Conservation (phyloP, 2,113 vertebrate genomes). For the Sander lucioperca region DNA sequence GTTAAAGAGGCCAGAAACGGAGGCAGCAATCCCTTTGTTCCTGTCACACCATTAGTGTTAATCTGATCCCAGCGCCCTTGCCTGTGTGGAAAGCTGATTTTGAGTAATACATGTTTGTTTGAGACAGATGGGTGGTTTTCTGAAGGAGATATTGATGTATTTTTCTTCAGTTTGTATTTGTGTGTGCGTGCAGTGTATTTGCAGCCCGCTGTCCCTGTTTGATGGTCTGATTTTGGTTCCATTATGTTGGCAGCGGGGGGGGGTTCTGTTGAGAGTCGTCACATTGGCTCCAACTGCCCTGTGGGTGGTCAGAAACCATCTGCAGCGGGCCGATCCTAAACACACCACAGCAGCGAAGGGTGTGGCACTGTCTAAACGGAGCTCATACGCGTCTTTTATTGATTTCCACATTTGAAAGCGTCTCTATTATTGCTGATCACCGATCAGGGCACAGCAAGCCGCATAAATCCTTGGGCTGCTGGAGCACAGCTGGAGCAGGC, state of each 20-base stretch:
- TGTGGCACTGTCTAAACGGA: constrained; percentile 50
- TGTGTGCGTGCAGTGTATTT: constrained; percentile 60
- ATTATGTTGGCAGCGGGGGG: constrained; percentile 70
- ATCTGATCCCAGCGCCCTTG: constrained; percentile 47
- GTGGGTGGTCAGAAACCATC: constrained; percentile 70
- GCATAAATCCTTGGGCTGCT: constrained; percentile 31
- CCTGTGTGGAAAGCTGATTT: constrained; percentile 61
- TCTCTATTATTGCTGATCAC: constrained; percentile 74
- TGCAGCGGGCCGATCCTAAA: constrained; percentile 56
- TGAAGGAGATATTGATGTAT: constrained; percentile 66
- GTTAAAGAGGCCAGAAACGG: constrained; percentile 51
- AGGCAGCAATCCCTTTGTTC: constrained; percentile 62
- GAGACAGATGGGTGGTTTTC: constrained; percentile 59
- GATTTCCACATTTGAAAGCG: constrained; percentile 74
- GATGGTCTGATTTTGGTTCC: constrained; percentile 77
- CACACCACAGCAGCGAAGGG: constrained; percentile 51
- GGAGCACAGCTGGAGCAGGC: constrained; percentile 58
- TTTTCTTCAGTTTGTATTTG: constrained; percentile 57
- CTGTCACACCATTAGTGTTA: constrained; percentile 61
- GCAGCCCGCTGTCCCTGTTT: constrained; percentile 75
- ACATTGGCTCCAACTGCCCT: constrained; percentile 54
- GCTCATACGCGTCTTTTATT: constrained; percentile 55
- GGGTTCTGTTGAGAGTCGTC: constrained; percentile 62
- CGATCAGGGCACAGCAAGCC: constrained; percentile 55
- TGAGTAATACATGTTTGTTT: constrained; percentile 53